phyloP scores from a whole-genome alignment of 2,888 invertebrate species.

The Rhaphigaster nebulosa region DNA sequence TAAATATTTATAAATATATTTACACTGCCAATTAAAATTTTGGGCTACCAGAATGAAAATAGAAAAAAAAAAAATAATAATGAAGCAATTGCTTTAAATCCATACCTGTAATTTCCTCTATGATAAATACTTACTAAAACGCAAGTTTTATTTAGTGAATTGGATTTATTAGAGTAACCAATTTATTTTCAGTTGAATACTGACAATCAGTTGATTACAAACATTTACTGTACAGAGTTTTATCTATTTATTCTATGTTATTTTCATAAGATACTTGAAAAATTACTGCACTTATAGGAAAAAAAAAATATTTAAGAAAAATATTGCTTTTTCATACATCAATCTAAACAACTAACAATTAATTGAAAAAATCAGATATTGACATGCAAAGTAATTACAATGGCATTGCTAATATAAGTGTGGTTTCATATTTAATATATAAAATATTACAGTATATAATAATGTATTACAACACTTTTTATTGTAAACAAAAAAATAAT shows the following conservation, averaged over 20 bases:
- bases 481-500: neutral
- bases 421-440: neutral
- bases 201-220: neutral
- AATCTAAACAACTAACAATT: neutral
- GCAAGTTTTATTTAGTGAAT: constrained; percentile 18
- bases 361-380: neutral
- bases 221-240: neutral
- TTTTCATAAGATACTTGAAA: neutral
- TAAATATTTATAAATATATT: constrained; percentile 28
- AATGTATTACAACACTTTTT: neutral
- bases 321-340: neutral
- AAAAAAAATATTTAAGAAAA: neutral
- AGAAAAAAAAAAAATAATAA: neutral
- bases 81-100: neutral
- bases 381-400: neutral
- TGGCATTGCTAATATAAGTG: neutral
- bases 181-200: neutral
- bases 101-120: neutral
- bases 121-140: constrained; percentile 37
- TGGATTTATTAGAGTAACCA: neutral
- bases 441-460: neutral
- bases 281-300: neutral
- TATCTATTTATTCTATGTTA: neutral
- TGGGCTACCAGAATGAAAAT: neutral
- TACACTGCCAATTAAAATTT: neutral